Evolutionary conservation across 2,888 invertebrate genomes (phyloP), one percentile per base, ranked within the genome.

Genomic region (Dynastes hyllus): DNA sequence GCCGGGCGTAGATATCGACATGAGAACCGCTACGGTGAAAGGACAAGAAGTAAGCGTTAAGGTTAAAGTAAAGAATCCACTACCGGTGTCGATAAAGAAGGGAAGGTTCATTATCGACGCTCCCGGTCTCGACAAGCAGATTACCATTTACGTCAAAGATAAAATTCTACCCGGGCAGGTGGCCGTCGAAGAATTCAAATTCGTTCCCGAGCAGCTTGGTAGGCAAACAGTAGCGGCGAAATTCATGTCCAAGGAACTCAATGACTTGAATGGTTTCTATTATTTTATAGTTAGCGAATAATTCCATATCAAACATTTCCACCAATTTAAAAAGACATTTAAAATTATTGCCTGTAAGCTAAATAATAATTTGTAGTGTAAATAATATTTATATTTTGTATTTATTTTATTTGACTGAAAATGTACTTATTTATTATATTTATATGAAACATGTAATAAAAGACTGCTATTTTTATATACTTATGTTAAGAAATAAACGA

Each of bases 231-330:
- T 97, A 79, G 92, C 94, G 37, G 96, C 94, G 53, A 96, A 96
- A 87, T 97, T 97, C 88, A 91, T 92, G 63, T 95, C 96, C 9
- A 94, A 94, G 83, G 95, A 97, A 87, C 90, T 97, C 81, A 93
- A 93, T 80, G 96, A 97, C 86, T 95, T 97, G 1, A 96, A 96
- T 84, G 96, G 97, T 1, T 95, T 94, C 87, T 88, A 93, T 22
- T 92, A 93, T 58, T 93, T 95, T 82, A 92, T 92, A 88, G 93
- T 95, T 2, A 89, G 89, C 80, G 75, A 61, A 51, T 66, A 32
- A 63, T 22, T 8, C n/a, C 6, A 5, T 37, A 37, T 37, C 32
- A 37, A 37, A 37, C 5, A 1, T 5, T 37, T 37, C 32, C 5
- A 37, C 0, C 32, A 2, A 55, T n/a, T 16, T 13, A 16, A 55